These are phyloP conservation scores for Cynopterus sphinx DNA, from an alignment of 2,797 vertebrate species.

Conservation along the genomic window DNA sequence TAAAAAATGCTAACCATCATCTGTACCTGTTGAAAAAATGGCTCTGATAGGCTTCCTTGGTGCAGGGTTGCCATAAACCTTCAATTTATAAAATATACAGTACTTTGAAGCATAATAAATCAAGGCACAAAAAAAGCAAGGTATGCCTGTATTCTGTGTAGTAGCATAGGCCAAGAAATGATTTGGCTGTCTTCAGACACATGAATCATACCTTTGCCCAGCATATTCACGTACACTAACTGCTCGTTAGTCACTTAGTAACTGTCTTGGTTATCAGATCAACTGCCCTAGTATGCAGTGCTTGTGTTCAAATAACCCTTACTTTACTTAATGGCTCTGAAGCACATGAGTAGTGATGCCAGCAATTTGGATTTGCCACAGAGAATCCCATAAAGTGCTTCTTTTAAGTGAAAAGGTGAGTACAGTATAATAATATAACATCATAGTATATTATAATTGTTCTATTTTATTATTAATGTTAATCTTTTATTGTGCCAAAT, in stretches of 20 bases:
- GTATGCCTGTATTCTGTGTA: neutral
- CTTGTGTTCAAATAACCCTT: neutral
- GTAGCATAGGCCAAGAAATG: neutral
- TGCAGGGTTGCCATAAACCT: neutral
- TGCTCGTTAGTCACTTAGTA: neutral
- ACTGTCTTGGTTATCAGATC: neutral
- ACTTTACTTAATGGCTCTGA: neutral
- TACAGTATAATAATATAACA: neutral
- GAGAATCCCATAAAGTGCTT: neutral
- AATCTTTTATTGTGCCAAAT: neutral
- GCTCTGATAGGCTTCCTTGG: neutral
- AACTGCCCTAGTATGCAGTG: neutral
- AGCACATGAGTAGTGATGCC: neutral
- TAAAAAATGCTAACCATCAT: neutral
- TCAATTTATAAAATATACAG: neutral
- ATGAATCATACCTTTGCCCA: neutral
- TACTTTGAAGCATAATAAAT: neutral
- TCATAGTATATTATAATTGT: neutral
- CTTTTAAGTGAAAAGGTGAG: neutral
- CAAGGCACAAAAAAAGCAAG: neutral
- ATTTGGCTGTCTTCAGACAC: conserved; percentile 2
- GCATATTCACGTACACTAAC: neutral
- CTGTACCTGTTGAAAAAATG: neutral
- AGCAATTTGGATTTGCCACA: neutral
- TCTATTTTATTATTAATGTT: neutral